Evolutionary conservation across 2,797 vertebrate genomes (phyloP).

Genomic region (Distichodus sexfasciatus): DNA sequence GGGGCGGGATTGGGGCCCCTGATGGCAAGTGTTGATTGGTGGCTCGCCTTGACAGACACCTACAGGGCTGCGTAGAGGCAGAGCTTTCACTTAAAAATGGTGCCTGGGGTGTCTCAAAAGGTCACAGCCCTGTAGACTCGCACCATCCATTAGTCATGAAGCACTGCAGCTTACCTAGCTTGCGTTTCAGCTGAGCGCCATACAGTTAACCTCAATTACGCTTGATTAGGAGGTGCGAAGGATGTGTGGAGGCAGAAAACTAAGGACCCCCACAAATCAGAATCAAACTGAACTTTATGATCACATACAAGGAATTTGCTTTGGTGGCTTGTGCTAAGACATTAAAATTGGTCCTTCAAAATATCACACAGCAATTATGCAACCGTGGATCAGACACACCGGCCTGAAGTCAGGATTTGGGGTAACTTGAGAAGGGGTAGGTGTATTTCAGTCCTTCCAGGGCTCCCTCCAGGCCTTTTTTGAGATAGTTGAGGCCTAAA

Average conservation of each 20-base stretch:
- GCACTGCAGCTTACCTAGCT: slow-evolving; percentile 74
- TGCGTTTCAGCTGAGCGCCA: slow-evolving; percentile 65
- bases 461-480: too few species aligned
- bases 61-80: slow-evolving; percentile 67
- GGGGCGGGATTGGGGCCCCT: slow-evolving; percentile 27
- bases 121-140: slow-evolving; percentile 70
- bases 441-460: too few species aligned
- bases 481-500: too few species aligned
- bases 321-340: too few species aligned
- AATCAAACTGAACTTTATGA: too few species aligned
- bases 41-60: slow-evolving; percentile 70
- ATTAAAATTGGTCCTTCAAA: too few species aligned
- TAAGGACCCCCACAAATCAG: slow-evolving; percentile 8
- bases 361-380: slow-evolving; percentile 74
- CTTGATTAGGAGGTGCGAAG: slow-evolving; percentile 79
- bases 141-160: slow-evolving; percentile 79
- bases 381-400: slow-evolving; percentile 65
- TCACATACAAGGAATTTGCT: too few species aligned
- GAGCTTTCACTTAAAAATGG: slow-evolving; percentile 81
- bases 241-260: slow-evolving; percentile 48
- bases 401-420: slow-evolving; percentile 44
- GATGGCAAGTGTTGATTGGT: slow-evolving; percentile 45
- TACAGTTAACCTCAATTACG: slow-evolving; percentile 79
- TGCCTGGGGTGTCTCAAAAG: slow-evolving; percentile 81
- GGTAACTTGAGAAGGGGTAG: not conserved